Evolutionary conservation across 2,888 invertebrate genomes (phyloP).

Genomic region (Sinohyriopsis cumingii): DNA sequence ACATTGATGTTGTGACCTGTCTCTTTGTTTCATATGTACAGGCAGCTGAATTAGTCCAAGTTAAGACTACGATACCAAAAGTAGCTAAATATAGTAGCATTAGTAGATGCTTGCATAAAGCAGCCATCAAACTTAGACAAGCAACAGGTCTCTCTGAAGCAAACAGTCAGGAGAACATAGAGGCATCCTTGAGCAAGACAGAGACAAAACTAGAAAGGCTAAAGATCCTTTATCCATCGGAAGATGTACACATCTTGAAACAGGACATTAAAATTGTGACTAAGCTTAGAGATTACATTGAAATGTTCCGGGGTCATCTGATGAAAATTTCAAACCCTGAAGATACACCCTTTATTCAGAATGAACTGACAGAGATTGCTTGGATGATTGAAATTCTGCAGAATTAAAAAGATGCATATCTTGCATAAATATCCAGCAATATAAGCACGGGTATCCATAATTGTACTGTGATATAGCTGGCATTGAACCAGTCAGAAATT

Average conservation of each 20-base stretch:
- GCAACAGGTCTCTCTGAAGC: background rate
- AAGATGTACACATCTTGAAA: conserved; percentile 1
- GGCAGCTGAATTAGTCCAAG: background rate
- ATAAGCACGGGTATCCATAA: no score
- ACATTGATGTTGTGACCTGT: conserved; percentile 11
- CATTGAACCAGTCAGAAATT: no score
- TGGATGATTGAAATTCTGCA: no score
- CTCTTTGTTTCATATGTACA: conserved; percentile 14
- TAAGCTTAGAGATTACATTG: conserved; percentile 12
- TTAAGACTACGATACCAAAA: background rate
- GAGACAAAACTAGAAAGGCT: background rate
- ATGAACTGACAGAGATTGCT: background rate
- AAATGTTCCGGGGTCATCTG: conserved; percentile 19
- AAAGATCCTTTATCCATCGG: background rate
- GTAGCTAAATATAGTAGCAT: background rate
- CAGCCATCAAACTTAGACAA: background rate
- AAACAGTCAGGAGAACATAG: background rate
- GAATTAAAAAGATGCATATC: no score
- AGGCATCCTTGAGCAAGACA: background rate
- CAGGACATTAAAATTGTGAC: conserved; percentile 11
- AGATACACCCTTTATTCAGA: conserved; percentile 2
- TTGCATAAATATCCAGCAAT: no score
- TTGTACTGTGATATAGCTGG: no score
- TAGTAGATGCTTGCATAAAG: background rate
- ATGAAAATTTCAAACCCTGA: conserved; percentile 10